A percentile compares a stretch with the other conserved stretches of the same genome.
Evolutionary conservation across 2,888 invertebrate genomes (phyloP).

Genomic region (Micropterix aruncella): DNA sequence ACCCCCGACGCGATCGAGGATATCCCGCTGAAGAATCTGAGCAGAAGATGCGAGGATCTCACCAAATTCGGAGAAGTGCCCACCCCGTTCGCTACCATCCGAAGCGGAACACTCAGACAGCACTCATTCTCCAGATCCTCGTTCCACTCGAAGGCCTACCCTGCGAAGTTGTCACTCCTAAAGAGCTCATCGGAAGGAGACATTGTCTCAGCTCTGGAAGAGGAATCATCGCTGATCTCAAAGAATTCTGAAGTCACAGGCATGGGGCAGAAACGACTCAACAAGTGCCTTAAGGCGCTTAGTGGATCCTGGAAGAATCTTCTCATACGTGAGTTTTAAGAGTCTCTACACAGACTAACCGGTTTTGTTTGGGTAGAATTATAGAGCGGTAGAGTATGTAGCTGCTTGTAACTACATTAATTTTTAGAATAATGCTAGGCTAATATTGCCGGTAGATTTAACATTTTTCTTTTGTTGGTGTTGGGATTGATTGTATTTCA

Average conservation of each 20-base stretch:
- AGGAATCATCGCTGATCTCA: constrained; percentile 10
- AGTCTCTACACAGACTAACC: too few species aligned
- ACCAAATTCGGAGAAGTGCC: constrained; percentile 13
- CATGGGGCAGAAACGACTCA: constrained; percentile 24
- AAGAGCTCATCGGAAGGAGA: constrained; percentile 63
- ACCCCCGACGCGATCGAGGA: constrained; percentile 22
- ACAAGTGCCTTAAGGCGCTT: constrained; percentile 59
- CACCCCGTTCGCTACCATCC: constrained; percentile 30
- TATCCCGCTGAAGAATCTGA: constrained; percentile 23
- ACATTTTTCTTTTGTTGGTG: too few species aligned
- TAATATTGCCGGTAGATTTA: too few species aligned
- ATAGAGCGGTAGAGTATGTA: too few species aligned
- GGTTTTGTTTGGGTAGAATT: too few species aligned
- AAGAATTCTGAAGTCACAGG: constrained; percentile 16
- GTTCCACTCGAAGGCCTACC: constrained; percentile 30
- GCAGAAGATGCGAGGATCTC: constrained; percentile 14
- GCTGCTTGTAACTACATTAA: too few species aligned
- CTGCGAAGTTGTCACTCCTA: constrained; percentile 31
- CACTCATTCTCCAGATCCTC: constrained; percentile 16
- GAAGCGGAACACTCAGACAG: constrained; percentile 19
- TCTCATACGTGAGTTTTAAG: constrained; percentile 52
- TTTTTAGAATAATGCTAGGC: too few species aligned
- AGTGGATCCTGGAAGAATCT: constrained; percentile 73
- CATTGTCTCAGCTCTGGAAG: constrained; percentile 25
- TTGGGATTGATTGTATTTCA: too few species aligned